Evolutionary conservation across 2,113 vertebrate species (phyloP), one percentile per base, ranked within the genome.

Genomic region (Hippocampus comes): DNA sequence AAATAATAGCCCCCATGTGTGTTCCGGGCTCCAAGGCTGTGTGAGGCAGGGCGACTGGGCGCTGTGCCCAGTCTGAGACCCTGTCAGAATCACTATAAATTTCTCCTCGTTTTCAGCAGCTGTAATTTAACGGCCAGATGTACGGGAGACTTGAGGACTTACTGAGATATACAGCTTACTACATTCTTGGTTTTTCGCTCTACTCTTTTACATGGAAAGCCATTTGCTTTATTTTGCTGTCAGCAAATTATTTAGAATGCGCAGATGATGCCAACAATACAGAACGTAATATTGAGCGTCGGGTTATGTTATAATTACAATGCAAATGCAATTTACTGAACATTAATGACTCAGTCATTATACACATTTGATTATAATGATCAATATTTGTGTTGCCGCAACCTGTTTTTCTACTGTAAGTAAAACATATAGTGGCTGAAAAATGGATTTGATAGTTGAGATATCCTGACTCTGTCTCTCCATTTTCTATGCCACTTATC

Each of bases 111-210:
- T 92, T 92, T 89, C 84, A 85, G 78, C 83, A 81, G 79, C 89
- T 90, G 86, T 87, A 91, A 91, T 91, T 92, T 88, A 89, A 85
- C 78, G 79, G 80, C 90, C 92, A 93, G 90, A 93, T 93, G 92
- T 91, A 88, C 86, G 74, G 83, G 76, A 87, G 87, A 87, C 84
- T 84, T 46, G 75, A 82, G 76, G 82, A 87, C 80, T 84, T 77
- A 87, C 78, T 78, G 80, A 84, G 81, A 91, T 88, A 87, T 88
- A 89, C 77, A 89, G 79, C 80, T 81, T 83, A 79, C 86, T 89
- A 89, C 76, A 85, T 82, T 78, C 83, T 76, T 86, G 48, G 86
- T 84, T 79, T 86, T 42, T 86, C 90, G 77, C 81, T 78, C 77
- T 73, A 73, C 67, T 82, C 51, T 66, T 48, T 66, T 76, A 76